Evolutionary conservation across 2,113 vertebrate genomes (phyloP).

Genomic region (Nannospalax galili): DNA sequence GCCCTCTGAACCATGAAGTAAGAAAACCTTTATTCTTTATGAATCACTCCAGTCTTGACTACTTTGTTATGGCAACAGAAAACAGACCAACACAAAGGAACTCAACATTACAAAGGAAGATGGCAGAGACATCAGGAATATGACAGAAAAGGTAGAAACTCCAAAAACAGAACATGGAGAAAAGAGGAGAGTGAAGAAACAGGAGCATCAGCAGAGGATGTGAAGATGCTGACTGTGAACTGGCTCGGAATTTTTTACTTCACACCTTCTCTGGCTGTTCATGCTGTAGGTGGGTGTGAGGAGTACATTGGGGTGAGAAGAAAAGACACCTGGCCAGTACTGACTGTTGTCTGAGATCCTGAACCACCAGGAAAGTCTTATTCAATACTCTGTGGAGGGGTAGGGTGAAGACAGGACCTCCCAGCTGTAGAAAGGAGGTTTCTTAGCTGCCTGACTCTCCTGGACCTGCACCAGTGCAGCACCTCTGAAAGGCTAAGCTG

Average conservation of each 20-base stretch:
- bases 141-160: neutral
- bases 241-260: neutral
- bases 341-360: neutral
- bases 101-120: neutral
- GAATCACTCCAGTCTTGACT: neutral
- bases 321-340: neutral
- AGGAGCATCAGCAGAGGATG: too few species aligned
- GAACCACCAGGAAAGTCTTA: constrained; percentile 59
- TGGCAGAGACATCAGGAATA: neutral
- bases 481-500: neutral
- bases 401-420: constrained; percentile 65
- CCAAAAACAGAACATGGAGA: neutral
- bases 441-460: constrained; percentile 50
- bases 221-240: neutral
- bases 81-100: neutral
- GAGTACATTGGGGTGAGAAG: neutral
- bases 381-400: constrained; percentile 66
- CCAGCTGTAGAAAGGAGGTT: constrained; percentile 28
- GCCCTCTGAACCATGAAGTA: neutral
- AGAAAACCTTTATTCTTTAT: neutral
- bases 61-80: neutral
- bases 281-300: neutral
- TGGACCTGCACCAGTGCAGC: constrained; percentile 38
- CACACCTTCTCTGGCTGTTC: neutral
- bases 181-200: neutral